Evolutionary conservation across 1,140 invertebrate species (phyloP).

Genomic region (Apis laboriosa): DNA sequence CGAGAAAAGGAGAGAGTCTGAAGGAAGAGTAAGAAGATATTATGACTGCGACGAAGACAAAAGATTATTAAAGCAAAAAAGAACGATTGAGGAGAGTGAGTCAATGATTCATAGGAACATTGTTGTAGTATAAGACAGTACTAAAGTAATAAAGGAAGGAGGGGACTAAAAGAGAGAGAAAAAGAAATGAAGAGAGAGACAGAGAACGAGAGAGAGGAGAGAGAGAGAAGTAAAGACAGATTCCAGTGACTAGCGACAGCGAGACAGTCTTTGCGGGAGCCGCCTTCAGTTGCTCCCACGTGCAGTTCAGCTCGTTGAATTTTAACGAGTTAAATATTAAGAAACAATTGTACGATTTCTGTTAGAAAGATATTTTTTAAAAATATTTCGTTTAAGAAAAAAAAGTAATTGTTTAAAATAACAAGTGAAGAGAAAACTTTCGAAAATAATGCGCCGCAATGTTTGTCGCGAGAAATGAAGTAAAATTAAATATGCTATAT

Average conservation of each 20-base stretch:
- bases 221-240: not conserved
- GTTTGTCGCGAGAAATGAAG: not conserved
- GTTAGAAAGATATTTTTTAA: not conserved
- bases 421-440: not conserved
- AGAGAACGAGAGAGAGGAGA: conserved; percentile 3
- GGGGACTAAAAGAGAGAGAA: not conserved
- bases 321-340: conserved; percentile 38
- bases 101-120: conserved; percentile 3
- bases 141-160: not conserved
- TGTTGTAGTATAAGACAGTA: not conserved
- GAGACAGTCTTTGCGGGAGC: conserved; percentile 59
- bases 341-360: not conserved
- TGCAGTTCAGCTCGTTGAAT: conserved; percentile 40
- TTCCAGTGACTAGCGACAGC: not conserved
- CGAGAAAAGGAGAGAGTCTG: not conserved
- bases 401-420: not conserved
- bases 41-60: conserved; percentile 10
- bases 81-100: conserved; percentile 23
- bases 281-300: conserved; percentile 54
- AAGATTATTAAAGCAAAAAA: not conserved
- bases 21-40: conserved; percentile 4
- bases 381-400: not conserved
- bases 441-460: not conserved
- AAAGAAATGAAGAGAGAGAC: not conserved
- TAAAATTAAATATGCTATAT: not conserved